A percentile compares a stretch with the other conserved stretches of the same genome.
Evolutionary conservation across 2,888 invertebrate species (phyloP).

Genomic region (Tenthredo mesomela): DNA sequence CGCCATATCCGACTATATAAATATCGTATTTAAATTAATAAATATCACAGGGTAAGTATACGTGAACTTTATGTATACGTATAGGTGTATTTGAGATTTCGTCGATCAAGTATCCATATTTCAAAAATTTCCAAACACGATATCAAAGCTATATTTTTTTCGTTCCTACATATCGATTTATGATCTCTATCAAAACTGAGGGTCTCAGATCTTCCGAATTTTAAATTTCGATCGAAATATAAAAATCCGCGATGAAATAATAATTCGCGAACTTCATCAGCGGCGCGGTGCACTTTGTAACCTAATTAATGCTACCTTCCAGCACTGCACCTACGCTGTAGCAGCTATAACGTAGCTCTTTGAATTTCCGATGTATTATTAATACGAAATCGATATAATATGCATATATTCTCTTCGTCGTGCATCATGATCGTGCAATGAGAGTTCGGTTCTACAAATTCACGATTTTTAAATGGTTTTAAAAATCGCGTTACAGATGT

Average conservation of each 20-base stretch:
- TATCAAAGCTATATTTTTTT: no score
- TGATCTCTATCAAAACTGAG: no score
- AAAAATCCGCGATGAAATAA: no score
- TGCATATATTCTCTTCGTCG: neutral
- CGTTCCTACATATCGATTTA: no score
- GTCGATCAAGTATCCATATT: neutral
- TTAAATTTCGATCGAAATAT: no score
- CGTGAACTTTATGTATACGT: neutral
- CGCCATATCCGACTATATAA: neutral
- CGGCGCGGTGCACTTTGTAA: neutral
- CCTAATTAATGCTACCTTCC: neutral
- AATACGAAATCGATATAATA: neutral
- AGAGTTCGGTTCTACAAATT: neutral
- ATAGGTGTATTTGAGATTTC: neutral
- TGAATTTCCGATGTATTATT: neutral
- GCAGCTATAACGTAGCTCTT: neutral
- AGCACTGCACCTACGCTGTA: neutral
- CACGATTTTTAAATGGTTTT: neutral
- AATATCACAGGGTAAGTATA: neutral
- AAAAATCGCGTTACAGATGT: conserved; percentile 56
- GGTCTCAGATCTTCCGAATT: no score
- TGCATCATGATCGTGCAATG: neutral
- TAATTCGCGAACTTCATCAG: neutral
- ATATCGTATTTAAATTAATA: neutral
- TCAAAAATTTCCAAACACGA: no score